Percentiles rank a stretch among this genome's conserved stretches.
Conservation (phyloP, 2,113 vertebrate genomes). For the Tetrao urogallus region DNA sequence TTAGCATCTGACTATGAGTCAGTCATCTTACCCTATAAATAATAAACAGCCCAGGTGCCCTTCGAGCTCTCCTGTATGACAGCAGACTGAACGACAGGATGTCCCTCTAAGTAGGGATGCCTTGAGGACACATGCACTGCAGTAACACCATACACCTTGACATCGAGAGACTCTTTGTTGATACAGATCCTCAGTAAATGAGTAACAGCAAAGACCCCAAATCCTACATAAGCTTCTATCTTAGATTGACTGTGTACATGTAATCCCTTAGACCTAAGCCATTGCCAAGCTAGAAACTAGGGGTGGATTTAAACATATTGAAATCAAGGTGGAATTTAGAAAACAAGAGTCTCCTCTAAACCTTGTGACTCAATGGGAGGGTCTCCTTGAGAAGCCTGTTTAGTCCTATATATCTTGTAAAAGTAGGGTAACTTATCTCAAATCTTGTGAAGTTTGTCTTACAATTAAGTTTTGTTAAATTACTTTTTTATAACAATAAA, state of each 20-base stretch:
- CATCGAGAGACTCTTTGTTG: not conserved
- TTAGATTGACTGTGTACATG: not conserved
- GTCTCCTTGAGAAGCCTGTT: not conserved
- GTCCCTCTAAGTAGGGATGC: not conserved
- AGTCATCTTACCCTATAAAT: not conserved
- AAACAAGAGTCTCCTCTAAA: not conserved
- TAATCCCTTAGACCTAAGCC: not conserved
- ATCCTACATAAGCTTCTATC: not conserved
- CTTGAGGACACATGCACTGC: not conserved
- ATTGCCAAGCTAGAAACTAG: not conserved
- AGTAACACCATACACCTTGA: no score
- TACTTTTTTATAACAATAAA: not conserved
- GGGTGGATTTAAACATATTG: not conserved
- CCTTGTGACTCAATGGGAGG: not conserved
- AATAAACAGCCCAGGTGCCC: not conserved
- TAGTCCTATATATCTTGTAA: not conserved
- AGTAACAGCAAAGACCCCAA: not conserved
- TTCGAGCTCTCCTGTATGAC: not conserved
- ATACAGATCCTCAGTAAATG: not conserved
- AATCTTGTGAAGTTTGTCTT: not conserved
- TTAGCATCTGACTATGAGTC: not conserved
- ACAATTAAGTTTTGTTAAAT: not conserved
- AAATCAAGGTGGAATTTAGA: not conserved
- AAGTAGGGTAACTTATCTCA: not conserved
- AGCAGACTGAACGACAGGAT: not conserved